Percentiles rank a stretch among this genome's conserved stretches.
Evolutionary conservation across 1,140 invertebrate species (phyloP).

Genomic region (Lucilia cuprina): DNA sequence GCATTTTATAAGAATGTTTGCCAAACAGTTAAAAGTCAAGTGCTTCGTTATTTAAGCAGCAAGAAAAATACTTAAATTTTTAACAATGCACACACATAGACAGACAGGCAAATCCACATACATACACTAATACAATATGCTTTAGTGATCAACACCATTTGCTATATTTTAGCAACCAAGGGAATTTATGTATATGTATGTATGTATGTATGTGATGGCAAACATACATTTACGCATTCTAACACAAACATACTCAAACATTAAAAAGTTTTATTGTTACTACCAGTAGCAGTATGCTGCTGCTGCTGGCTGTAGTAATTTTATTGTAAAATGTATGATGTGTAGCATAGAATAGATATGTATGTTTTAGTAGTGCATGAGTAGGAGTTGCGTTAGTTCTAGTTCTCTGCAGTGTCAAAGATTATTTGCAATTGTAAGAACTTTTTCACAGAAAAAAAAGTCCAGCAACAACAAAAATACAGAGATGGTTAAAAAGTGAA

Average conservation of each 20-base stretch:
- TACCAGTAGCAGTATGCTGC: background rate
- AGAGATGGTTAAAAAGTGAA: too few species aligned
- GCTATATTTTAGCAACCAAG: background rate
- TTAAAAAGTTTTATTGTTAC: background rate
- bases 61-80: background rate
- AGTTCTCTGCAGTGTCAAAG: too few species aligned
- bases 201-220: background rate
- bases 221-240: background rate
- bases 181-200: background rate
- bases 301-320: too few species aligned
- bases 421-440: too few species aligned
- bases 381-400: too few species aligned
- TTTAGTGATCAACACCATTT: background rate
- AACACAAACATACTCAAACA: background rate
- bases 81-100: background rate
- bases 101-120: background rate
- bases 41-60: background rate
- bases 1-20: background rate
- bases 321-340: too few species aligned
- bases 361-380: too few species aligned
- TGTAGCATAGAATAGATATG: too few species aligned
- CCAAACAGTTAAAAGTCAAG: background rate
- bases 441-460: too few species aligned
- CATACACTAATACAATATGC: background rate
- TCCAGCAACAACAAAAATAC: too few species aligned